Evolutionary conservation across 2,113 vertebrate genomes (phyloP), one percentile per base, ranked within the genome.

Genomic region (Engraulis encrasicolus): DNA sequence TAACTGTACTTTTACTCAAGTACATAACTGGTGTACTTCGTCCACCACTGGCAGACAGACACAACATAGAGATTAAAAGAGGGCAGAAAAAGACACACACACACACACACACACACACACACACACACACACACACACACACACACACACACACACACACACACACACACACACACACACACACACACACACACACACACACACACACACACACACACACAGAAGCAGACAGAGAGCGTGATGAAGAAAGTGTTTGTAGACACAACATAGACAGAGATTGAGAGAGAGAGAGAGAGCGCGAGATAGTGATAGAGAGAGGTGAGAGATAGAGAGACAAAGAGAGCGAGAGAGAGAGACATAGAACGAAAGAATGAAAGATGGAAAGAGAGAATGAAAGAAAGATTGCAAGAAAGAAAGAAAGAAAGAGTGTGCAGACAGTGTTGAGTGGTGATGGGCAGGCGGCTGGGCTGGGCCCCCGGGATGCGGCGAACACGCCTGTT

Each of bases 401-500:
- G 40, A 45, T 5, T 45, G 40, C 4, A 34, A 36, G 78, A 78
- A n/a, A 80, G 40, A 80, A 45, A 27, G 40, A 23, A 12, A 23
- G 38, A 50, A 23, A 20, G 40, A 80, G 48, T 77, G 54, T 66
- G 18, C 12, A 6, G 17, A 27, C 31, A 61, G 38, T n/a, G 78
- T 27, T 18, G 5, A 27, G 40, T 20, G 19, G 12, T 1, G 79
- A 81, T 84, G 81, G 85, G 86, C 80, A 79, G 89, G 86, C 84
- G 78, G 78, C 83, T n/a, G n/a, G n/a, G n/a, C n/a, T n/a, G 78
- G 58, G 80, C 86, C 81, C 84, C 81, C 84, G 84, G 88, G 85
- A 91, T 58, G 81, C 81, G 27, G 80, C 80, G 80, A 18, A 89
- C 80, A 61, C 83, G 84, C 54, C 87, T 86, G 87, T 91, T 89